Conservation (phyloP, 2,113 vertebrate genomes). For the Trogon surrucura region DNA sequence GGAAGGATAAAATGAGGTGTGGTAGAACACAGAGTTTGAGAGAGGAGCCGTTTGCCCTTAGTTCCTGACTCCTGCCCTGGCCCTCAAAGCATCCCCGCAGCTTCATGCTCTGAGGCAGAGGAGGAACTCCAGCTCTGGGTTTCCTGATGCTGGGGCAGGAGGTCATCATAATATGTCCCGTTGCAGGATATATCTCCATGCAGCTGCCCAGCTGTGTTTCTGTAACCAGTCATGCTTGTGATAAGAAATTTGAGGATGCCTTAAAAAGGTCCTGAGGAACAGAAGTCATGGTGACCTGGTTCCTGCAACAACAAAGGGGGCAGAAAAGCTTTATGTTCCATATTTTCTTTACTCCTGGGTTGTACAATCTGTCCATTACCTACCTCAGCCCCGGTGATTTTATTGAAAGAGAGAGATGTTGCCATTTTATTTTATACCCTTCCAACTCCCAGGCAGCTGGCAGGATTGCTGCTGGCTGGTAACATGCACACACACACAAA, state of each 20-base stretch:
- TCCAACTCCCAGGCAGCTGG: neutral
- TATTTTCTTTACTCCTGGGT: neutral
- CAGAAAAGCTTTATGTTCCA: neutral
- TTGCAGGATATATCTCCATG: neutral
- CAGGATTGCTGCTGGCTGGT: conserved; percentile 2
- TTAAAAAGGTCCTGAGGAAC: neutral
- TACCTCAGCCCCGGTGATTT: neutral
- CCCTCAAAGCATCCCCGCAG: neutral
- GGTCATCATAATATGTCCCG: neutral
- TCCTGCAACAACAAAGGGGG: no score
- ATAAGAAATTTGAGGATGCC: neutral
- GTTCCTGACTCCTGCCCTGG: neutral
- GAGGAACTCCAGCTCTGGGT: neutral
- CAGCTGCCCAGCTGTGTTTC: neutral
- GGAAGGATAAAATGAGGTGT: neutral
- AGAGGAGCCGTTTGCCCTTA: neutral
- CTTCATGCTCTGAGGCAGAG: neutral
- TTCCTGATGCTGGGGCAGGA: neutral
- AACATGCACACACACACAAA: neutral
- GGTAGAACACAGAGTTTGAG: neutral
- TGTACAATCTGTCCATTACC: neutral
- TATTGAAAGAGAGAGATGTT: neutral
- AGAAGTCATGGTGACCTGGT: neutral
- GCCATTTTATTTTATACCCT: neutral
- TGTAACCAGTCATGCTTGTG: neutral